Percentiles rank a stretch among this genome's conserved stretches.
Conservation (phyloP, 2,113 vertebrate genomes). For the Pica pica region DNA sequence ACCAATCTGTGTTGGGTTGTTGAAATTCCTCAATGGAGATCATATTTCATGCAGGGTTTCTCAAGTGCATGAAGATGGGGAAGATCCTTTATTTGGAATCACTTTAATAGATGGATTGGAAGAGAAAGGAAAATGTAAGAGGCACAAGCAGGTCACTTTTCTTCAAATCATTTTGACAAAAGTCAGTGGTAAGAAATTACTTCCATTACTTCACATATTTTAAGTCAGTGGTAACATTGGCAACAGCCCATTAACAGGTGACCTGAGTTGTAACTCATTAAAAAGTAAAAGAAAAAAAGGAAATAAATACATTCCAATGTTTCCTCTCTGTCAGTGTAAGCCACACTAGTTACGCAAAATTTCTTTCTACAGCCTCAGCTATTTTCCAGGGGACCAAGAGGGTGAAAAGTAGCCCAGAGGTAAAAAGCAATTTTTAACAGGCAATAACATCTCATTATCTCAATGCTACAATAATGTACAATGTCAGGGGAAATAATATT, state of each 20-base stretch:
- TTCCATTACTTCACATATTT: conserved; percentile 12
- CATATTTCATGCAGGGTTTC: neutral
- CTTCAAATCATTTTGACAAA: neutral
- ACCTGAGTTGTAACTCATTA: neutral
- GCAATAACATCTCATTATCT: neutral
- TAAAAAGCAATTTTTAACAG: neutral
- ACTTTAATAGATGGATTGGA: neutral
- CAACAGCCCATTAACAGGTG: neutral
- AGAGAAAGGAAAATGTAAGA: neutral
- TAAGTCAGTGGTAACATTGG: conserved; percentile 19
- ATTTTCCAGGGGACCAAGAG: neutral
- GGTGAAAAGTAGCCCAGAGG: neutral
- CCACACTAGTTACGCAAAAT: neutral
- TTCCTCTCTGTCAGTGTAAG: neutral
- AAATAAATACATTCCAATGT: neutral
- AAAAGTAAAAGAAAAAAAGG: neutral
- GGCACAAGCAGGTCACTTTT: neutral
- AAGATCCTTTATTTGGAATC: neutral
- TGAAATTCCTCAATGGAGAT: neutral
- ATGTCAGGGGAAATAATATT: neutral
- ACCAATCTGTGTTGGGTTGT: neutral
- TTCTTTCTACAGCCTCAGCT: neutral
- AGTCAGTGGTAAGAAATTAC: neutral
- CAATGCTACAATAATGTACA: neutral
- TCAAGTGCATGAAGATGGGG: neutral